phyloP scores from a whole-genome alignment of 2,113 vertebrate genomes.

The Grammomys surdaster region DNA sequence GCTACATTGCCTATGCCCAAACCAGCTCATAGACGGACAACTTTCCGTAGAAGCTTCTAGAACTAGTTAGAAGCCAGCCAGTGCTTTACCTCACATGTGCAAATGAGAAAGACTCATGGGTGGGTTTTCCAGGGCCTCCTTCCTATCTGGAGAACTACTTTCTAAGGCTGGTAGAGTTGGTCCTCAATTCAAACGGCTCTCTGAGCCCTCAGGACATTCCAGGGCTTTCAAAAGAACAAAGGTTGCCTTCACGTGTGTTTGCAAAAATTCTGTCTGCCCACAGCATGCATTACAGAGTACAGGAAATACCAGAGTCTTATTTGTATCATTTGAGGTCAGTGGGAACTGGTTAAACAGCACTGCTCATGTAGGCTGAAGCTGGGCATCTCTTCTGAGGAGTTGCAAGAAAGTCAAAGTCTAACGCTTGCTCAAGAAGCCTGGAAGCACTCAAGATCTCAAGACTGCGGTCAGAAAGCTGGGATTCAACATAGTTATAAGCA shows the following conservation, averaged over 20 bases:
- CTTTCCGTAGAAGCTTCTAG: not conserved
- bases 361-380: not conserved
- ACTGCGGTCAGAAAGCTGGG: too few relatives aligned
- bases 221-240: conserved; percentile 4
- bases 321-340: fast-evolving
- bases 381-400: not conserved
- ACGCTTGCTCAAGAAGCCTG: too few relatives aligned
- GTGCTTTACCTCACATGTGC: not conserved
- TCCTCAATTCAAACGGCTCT: not conserved
- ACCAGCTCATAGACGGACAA: not conserved
- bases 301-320: not conserved
- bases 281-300: not conserved
- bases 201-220: not conserved
- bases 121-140: not conserved
- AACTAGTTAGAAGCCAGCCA: not conserved
- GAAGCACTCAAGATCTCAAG: not conserved
- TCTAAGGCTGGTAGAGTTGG: not conserved
- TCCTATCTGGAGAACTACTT: not conserved
- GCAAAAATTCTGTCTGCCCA: not conserved
- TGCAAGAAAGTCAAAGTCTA: not conserved
- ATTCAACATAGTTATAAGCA: not conserved
- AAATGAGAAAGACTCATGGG: not conserved
- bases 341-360: not conserved
- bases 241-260: not conserved
- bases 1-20: not conserved